phyloP scores from a whole-genome alignment of 1,140 invertebrate species.

The Berghia stephanieae region DNA sequence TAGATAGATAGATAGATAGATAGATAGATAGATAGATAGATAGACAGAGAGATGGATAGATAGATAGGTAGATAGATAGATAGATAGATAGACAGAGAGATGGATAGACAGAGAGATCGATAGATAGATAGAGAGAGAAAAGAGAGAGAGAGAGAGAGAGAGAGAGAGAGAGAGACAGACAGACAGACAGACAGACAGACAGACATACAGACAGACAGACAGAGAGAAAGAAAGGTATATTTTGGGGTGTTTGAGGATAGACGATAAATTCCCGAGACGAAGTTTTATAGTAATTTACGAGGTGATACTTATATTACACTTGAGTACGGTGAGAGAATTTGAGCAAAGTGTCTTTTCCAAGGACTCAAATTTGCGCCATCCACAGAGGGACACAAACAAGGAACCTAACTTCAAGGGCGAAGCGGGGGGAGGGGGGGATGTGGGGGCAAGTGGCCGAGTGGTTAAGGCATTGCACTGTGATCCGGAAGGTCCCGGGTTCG shows the following conservation, averaged over 20 bases:
- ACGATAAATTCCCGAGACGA: no score
- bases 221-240: background rate
- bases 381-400: no score
- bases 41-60: background rate
- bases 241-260: background rate
- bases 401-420: no score
- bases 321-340: no score
- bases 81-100: background rate
- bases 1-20: no score
- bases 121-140: background rate
- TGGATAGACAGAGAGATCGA: background rate
- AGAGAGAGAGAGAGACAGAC: background rate
- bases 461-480: no score
- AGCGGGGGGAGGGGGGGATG: background rate
- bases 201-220: background rate
- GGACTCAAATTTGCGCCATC: no score
- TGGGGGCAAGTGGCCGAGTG: no score
- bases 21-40: background rate
- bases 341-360: no score
- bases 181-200: constrained; percentile 13
- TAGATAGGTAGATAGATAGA: constrained; percentile 1
- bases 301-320: no score
- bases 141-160: background rate
- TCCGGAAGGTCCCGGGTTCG: no score
- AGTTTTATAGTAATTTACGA: no score